Evolutionary conservation across 2,888 invertebrate genomes (phyloP).

Genomic region (Brenthis daphne): DNA sequence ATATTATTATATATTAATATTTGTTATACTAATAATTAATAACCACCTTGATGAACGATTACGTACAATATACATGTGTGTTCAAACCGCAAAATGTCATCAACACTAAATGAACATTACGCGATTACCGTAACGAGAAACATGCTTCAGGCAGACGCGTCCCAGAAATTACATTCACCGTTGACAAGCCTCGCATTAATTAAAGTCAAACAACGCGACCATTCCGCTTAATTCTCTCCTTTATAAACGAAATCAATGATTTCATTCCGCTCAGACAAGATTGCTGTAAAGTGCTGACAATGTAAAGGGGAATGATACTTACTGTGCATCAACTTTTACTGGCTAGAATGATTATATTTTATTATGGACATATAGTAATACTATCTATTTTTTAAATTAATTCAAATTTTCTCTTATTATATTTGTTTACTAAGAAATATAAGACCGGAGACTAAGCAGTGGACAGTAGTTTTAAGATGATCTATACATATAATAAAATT

Average conservation of each 20-base stretch:
- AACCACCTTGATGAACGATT: conserved; percentile 19
- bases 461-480: too few species aligned
- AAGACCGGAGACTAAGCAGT: too few species aligned
- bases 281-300: conserved; percentile 36
- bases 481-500: too few species aligned
- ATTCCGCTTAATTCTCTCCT: conserved; percentile 73
- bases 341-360: too few species aligned
- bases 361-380: too few species aligned
- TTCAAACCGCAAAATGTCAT: conserved; percentile 30
- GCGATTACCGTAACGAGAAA: conserved; percentile 70
- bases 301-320: not conserved
- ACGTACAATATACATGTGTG: conserved; percentile 22
- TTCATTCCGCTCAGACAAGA: conserved; percentile 53
- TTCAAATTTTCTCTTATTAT: too few species aligned
- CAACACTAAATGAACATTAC: conserved; percentile 49
- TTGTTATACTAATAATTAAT: conserved; percentile 24
- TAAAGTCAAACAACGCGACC: conserved; percentile 78
- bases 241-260: conserved; percentile 72
- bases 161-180: conserved; percentile 71
- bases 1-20: not conserved
- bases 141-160: conserved; percentile 66
- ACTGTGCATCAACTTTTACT: not conserved
- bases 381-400: too few species aligned
- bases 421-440: too few species aligned
- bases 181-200: conserved; percentile 79